Evolutionary conservation across 2,113 vertebrate genomes (phyloP), one percentile per base, ranked within the genome.

Genomic region (Spea multiplicata): DNA sequence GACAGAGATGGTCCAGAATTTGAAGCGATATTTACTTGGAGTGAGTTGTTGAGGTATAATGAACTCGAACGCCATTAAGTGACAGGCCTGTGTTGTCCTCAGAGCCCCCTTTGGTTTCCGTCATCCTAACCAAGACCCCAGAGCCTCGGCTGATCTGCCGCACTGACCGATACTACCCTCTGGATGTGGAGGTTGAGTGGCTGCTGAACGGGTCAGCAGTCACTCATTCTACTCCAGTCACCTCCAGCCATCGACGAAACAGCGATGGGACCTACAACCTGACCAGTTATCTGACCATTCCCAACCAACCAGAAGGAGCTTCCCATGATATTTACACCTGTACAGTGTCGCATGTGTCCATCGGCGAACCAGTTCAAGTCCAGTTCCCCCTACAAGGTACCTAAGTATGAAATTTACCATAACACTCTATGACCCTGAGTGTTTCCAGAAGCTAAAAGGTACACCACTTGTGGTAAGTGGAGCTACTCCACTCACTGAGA

Each of bases 181-280:
- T 86, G 83, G 85, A 88, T 0, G 53, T 89, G 64, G 80, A 50
- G 0, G 85, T 91, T 78, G 82, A 45, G 0, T 91, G 89, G 88
- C 82, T 55, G 8, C 82, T 83, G 66, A 82, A 87, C 61, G 8
- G 0, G 0, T 75, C 81, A 71, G 78, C 81, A 5, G 66, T 89
- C 50, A 84, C 89, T 49, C 76, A 88, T 48, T 50, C 83, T 0
- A 77, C 67, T 0, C 3, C 78, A 9, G 86, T 81, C 59, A 89
- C 94, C 70, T 94, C 91, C 82, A 95, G 92, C 74, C 93, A 95
- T 81, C 87, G 85, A 5, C 91, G 92, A 81, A 92, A 90, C 44
- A 48, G 16, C 1, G 90, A 91, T 0, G 92, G 91, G 62, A 94
- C 93, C 3, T 93, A 84, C 65, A 93, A 91, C 44, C 82, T 93